Evolutionary conservation across 2,888 invertebrate species (phyloP), one percentile per base, ranked within the genome.

Genomic region (Pachycephus smyrnensis): DNA sequence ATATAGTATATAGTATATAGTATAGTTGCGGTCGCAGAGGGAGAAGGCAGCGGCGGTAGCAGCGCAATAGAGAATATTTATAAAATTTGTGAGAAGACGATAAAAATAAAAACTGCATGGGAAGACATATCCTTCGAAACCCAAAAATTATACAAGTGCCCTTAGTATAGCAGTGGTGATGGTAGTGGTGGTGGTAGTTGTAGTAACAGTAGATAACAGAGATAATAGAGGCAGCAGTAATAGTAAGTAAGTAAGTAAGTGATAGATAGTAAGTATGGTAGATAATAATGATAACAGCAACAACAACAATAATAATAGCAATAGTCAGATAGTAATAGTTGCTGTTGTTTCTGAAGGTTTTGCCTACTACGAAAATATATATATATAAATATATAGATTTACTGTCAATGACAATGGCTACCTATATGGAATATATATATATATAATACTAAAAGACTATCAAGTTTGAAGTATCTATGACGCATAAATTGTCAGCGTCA

Each of bases 31-130:
- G 84, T 86, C 84, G 86, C 86, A 87, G 88, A 86, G 87, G 88
- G 86, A 88, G 87, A 87, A 88, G 88, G 86, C 88, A 87, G 88
- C 86, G n/a, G n/a, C n/a, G n/a, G n/a, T n/a, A n/a, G n/a, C n/a
- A 87, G 89, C 88, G 88, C 86, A 87, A 86, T 88, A 88, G 85
- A 88, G 86, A 92, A 90, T 92, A 91, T 91, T 89, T 86, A 84
- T 82, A 71, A 73, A 31, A 75, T 15, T 68, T 81, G 86, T 87
- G 80, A 85, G 81, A 88, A 87, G 85, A 89, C 87, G 89, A 87
- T 86, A 86, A 88, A 89, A 86, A 86, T n/a, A n/a, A n/a, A 86
- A 88, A 86, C 85, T 89, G 85, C 86, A 87, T 89, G 85, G 87
- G 85, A 87, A 82, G 81, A 84, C n/a, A n/a, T 81, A 80, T 82